Evolutionary conservation across 2,888 invertebrate species (phyloP), one percentile per base, ranked within the genome.

Genomic region (Drosophila prostipennis): DNA sequence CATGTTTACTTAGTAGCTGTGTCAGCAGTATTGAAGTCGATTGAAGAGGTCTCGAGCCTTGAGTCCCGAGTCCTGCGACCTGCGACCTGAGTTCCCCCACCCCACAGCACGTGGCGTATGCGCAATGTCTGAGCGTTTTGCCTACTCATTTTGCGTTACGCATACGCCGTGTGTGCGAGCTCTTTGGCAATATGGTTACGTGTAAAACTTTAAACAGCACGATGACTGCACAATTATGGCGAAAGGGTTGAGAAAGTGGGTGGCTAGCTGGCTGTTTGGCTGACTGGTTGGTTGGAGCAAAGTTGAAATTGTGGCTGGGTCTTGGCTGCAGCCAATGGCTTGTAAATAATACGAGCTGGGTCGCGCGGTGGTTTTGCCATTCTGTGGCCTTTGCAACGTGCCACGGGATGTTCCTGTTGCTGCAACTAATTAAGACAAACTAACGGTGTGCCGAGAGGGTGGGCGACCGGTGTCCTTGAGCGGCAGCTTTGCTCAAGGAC

Each of bases 361-460:
- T 65, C 37, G 43, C 48, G 43, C 48, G 43, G 37, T 53, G 61
- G 43, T 57, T 49, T 67, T 79, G 63, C 55, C 53, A 48, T 67
- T 60, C 59, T 73, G 72, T 73, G 57, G 49, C 46, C 56, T 48
- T 52, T 46, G 55, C 46, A 42, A 67, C 60, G 43, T 45, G 43
- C 43, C 43, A 26, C 43, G 43, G 43, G 13, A 68, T 68, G 72
- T 54, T 40, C 52, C 72, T 69, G 73, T 51, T 63, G 72, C 67
- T 67, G 58, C 68, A 80, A 80, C 89, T 87, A 87, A 89, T 87
- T 87, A 89, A 82, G 82, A 82, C 87, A 85, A 84, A 82, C 76
- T 87, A 72, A 85, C 77, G 40, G 43, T 51, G 32, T 54, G 61
- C 61, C n/a, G n/a, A 8, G 26, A 64, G 67, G 63, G 32, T 40